A percentile compares a stretch with the other conserved stretches of the same genome.
These are phyloP conservation scores for Leptinotarsa rubiginosa DNA, from an alignment of 2,888 invertebrate species.

Conservation along the genomic window DNA sequence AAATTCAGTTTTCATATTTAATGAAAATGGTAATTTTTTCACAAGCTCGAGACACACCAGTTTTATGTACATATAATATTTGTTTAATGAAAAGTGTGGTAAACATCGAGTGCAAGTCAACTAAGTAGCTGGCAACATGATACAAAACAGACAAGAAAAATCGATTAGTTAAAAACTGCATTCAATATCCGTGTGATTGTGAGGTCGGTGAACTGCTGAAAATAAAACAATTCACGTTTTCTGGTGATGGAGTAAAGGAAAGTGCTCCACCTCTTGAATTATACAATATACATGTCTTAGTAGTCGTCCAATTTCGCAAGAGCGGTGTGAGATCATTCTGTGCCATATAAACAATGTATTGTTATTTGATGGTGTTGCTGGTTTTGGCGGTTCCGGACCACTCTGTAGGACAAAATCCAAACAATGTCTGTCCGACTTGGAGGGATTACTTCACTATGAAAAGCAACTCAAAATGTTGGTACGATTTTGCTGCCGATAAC, in stretches of 20 bases:
- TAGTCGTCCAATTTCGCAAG: constrained; percentile 39
- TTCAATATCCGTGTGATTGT: constrained; percentile 8
- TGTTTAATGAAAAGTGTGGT: too few relatives aligned
- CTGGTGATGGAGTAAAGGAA: constrained; percentile 42
- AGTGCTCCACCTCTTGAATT: constrained; percentile 44
- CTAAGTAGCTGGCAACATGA: background rate
- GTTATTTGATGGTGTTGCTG: constrained; percentile 1
- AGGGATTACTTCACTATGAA: constrained; percentile 60
- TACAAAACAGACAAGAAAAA: constrained; percentile 6
- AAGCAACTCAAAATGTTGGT: constrained; percentile 61
- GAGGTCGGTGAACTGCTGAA: constrained; percentile 47
- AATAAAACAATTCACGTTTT: constrained; percentile 40
- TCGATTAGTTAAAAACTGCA: background rate
- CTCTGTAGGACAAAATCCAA: constrained; percentile 36
- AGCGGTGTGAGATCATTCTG: constrained; percentile 9
- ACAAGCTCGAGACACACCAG: too few relatives aligned
- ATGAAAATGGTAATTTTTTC: too few relatives aligned
- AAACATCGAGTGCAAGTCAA: background rate
- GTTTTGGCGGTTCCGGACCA: background rate
- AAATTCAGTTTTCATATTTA: too few relatives aligned
- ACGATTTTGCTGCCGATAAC: constrained; percentile 60
- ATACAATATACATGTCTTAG: constrained; percentile 30
- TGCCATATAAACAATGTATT: constrained; percentile 22
- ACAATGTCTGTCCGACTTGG: constrained; percentile 62
- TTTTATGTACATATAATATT: too few relatives aligned